Base-by-base conservation (phyloP, 2,888 invertebrate species). In the Stenurella melanura region DNA sequence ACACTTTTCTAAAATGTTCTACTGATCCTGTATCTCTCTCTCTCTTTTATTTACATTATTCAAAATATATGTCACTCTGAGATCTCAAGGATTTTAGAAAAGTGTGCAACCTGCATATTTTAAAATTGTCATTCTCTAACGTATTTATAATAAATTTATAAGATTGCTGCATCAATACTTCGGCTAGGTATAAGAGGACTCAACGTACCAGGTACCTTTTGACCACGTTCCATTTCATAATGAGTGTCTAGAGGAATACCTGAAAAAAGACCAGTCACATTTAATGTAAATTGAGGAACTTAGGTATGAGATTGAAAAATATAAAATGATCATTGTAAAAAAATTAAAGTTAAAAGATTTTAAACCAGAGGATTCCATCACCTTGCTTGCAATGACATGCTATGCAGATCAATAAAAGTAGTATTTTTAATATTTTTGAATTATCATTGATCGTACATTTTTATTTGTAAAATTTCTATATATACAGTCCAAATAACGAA, bases 161-260 rank as follows among this genome's bases (percentile, higher is more conserved):
- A 85, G 78, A 89, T 87, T 74, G 88, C 88, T 64, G 89, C 87
- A 78, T 88, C 88, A 73, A 88, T 87, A 77, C 87, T 83, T 77
- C 87, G 83, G 82, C 84, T 86, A 34, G 89, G 95, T 92, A 96
- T 95, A 84, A 96, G 91, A 78, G 96, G 95, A 83, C 95, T 95
- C 88, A 95, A 91, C 34, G 95, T 93, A 84, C 95, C 95, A 66
- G 94, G 93, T 85, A 94, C 94, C 86, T 94, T 94, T 86, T 94
- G 93, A 75, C 94, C 94, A 84, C 93, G 93, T 90, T 96, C 96
- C 87, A 95, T 92, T 90, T 96, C 96, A 88, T 95, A 96, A 87
- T 95, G 94, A 85, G 95, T 92, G 88, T 96, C 96, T 84, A 94
- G 90, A 76, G 95, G 93, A 83, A 93, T 91, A 87, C 93, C 93